Evolutionary conservation across 1,140 invertebrate species (phyloP), one percentile per base, ranked within the genome.

Genomic region (Homarus americanus): DNA sequence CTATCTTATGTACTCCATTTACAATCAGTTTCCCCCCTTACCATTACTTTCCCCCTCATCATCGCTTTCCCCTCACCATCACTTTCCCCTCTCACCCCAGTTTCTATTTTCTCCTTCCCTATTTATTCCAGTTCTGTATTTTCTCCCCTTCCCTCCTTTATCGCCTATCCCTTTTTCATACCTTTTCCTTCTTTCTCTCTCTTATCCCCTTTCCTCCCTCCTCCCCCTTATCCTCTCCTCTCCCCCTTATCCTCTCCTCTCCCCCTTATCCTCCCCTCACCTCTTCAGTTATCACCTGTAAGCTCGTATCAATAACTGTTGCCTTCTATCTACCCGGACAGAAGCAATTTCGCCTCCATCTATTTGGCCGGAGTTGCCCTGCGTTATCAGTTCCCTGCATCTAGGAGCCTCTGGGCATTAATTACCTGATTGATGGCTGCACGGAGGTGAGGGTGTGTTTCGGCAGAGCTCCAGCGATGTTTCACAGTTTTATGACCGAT

Each of bases 361-460:
- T 87, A 87, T 79, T 87, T 87, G 85, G 85, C 32, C 63, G 44
- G 73, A 87, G 85, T 87, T 87, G 76, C 73, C 73, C 49, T 79
- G 75, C 36, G 73, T 66, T 87, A 87, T 87, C 85, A 58, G 49
- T 40, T 63, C 49, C 34, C 72, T 75, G 84, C 85, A 87, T 87
- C 85, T 87, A 24, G 34, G 49, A 20, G 49, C 85, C 85, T 28
- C 20, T 17, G 85, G 85, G 69, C 85, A 79, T 79, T 87, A 87
- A 87, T 87, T 87, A 87, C 15, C n/a, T 87, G 85, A 87, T 87
- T 78, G 85, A 87, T 87, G 85, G 85, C 24, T 78, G 85, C 53
- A 78, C 72, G 49, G 36, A 38, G 73, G 32, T 32, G 32, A n/a
- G 44, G 53, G 40, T 63, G n/a, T 28, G 40, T 15, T 40, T 41